Evolutionary conservation across 2,797 vertebrate genomes (phyloP).

Genomic region (Natrix natrix): DNA sequence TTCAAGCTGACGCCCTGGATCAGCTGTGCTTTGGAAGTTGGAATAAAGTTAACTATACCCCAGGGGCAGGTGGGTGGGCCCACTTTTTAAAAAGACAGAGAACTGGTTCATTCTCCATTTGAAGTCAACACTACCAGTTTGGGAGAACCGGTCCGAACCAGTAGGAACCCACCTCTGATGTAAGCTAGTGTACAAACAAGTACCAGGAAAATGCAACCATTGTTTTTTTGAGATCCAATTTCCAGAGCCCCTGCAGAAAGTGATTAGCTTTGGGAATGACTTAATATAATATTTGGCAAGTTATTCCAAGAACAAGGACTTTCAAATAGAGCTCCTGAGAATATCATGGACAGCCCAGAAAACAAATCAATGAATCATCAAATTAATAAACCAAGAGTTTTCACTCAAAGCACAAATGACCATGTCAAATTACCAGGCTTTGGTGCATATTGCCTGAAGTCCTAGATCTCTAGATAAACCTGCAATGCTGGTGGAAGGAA

Average conservation of each 20-base stretch:
- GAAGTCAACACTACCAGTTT: no score
- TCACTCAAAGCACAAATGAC: neutral
- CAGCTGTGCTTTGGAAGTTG: no score
- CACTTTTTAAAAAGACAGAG: no score
- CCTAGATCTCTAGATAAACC: neutral
- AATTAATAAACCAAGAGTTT: neutral
- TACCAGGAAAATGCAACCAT: neutral
- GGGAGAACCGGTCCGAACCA: no score
- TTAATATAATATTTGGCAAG: neutral
- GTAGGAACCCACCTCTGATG: no score
- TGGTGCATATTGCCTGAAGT: neutral
- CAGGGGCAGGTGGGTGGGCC: no score
- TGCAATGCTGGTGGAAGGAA: neutral
- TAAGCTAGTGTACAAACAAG: neutral
- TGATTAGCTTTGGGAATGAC: neutral
- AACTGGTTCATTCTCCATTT: no score
- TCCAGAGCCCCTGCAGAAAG: neutral
- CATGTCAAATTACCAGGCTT: neutral
- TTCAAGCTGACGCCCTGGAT: no score
- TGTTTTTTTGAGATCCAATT: neutral
- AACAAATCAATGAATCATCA: neutral
- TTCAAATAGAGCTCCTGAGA: neutral
- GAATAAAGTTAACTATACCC: no score
- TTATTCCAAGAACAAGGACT: neutral
- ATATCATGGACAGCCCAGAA: neutral